phyloP scores from a whole-genome alignment of 2,113 vertebrate genomes.

The Oenanthe melanoleuca region DNA sequence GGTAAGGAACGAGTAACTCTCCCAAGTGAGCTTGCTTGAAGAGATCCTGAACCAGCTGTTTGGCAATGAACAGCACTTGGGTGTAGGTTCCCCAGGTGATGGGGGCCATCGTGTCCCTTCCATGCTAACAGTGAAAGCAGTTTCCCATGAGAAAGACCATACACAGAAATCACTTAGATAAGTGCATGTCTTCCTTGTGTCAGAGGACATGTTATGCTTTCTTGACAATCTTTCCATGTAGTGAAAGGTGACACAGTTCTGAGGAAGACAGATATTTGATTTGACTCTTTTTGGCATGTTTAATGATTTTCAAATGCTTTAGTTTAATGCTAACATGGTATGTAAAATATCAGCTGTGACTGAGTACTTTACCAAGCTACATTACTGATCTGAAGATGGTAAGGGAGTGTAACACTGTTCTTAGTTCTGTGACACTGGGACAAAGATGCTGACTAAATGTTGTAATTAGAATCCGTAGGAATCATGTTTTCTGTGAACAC shows the following conservation, averaged over 20 bases:
- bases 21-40: neutral
- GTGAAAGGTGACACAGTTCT: neutral
- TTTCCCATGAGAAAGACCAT: neutral
- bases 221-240: neutral
- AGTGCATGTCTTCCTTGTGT: neutral
- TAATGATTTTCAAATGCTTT: neutral
- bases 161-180: neutral
- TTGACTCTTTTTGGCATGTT: neutral
- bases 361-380: neutral
- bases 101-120: neutral
- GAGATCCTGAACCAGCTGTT: neutral
- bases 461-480: neutral
- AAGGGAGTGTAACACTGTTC: neutral
- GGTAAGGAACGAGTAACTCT: neutral
- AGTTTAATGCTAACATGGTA: neutral
- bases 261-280: neutral
- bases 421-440: neutral
- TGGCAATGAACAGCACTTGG: neutral
- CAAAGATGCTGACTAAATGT: neutral
- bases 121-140: accelerated
- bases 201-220: neutral
- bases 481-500: neutral
- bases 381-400: neutral
- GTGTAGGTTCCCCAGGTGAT: neutral
- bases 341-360: neutral